phyloP scores from a whole-genome alignment of 1,140 invertebrate species.

The Drosophila sechellia region DNA sequence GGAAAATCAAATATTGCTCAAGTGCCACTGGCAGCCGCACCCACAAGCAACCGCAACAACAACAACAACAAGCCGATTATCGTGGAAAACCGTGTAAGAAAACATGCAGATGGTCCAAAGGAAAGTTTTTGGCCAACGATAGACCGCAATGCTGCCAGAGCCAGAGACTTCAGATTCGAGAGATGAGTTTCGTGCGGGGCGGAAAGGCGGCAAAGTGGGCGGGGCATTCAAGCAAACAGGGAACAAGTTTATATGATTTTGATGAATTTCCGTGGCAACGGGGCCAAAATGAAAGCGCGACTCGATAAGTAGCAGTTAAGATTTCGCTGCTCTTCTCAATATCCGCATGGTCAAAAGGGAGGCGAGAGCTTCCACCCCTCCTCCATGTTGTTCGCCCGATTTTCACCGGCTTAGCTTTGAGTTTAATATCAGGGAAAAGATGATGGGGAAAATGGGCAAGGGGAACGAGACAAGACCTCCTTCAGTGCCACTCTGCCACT shows the following conservation, averaged over 20 bases:
- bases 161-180: constrained; percentile 21
- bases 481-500: constrained; percentile 33
- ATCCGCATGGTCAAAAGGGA: constrained; percentile 56
- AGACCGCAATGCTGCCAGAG: constrained; percentile 60
- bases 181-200: constrained; percentile 28
- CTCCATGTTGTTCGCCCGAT: neutral
- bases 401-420: constrained; percentile 55
- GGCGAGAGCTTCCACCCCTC: constrained; percentile 9
- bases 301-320: constrained; percentile 82
- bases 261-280: constrained; percentile 83
- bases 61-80: constrained; percentile 47
- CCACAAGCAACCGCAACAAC: constrained; percentile 2
- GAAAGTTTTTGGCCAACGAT: constrained; percentile 75
- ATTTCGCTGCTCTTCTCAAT: constrained; percentile 69
- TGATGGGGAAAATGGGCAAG: constrained; percentile 30
- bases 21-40: constrained; percentile 68
- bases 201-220: neutral
- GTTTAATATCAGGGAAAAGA: constrained; percentile 69
- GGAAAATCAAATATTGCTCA: constrained; percentile 81
- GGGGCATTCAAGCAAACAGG: constrained; percentile 38
- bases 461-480: neutral
- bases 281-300: constrained; percentile 75
- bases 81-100: constrained; percentile 70
- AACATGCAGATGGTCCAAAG: constrained; percentile 76
- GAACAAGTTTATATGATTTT: constrained; percentile 82